Percentiles rank a stretch among this genome's conserved stretches.
Evolutionary conservation across 2,888 invertebrate species (phyloP).

Genomic region (Lobophora halterata): DNA sequence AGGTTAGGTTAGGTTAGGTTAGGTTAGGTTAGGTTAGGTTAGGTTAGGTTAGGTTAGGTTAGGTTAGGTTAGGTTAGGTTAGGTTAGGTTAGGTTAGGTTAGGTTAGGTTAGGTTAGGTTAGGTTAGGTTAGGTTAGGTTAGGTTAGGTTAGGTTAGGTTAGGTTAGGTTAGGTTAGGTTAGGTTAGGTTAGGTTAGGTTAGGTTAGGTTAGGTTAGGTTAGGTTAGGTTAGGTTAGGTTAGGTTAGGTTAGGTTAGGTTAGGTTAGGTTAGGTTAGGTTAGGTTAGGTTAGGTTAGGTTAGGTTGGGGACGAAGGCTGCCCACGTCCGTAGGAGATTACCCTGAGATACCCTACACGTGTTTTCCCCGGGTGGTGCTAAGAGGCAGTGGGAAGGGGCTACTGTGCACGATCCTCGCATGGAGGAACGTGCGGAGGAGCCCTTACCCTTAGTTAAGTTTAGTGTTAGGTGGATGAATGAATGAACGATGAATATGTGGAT

Average conservation of each 20-base stretch:
- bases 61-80: slow-evolving; percentile 33
- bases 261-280: slow-evolving; percentile 25
- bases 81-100: slow-evolving; percentile 31
- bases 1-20: slow-evolving; percentile 31
- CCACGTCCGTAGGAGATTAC: too few relatives aligned
- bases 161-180: slow-evolving; percentile 24
- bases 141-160: slow-evolving; percentile 23
- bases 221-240: slow-evolving; percentile 23
- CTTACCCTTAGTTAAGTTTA: too few relatives aligned
- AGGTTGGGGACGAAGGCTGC: too few relatives aligned
- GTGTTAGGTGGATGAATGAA: too few relatives aligned
- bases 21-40: slow-evolving; percentile 28
- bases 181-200: slow-evolving; percentile 26
- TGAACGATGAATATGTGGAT: too few relatives aligned
- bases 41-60: slow-evolving; percentile 34
- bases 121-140: slow-evolving; percentile 14
- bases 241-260: slow-evolving; percentile 26
- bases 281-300: slow-evolving; percentile 13
- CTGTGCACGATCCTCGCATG: too few relatives aligned
- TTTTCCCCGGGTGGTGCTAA: too few relatives aligned
- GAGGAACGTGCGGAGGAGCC: too few relatives aligned
- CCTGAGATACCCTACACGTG: too few relatives aligned
- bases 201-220: slow-evolving; percentile 24
- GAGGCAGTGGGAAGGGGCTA: too few relatives aligned
- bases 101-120: slow-evolving; percentile 19